Base-by-base conservation (phyloP, 2,797 vertebrate species). In the Taeniopygia guttata region DNA sequence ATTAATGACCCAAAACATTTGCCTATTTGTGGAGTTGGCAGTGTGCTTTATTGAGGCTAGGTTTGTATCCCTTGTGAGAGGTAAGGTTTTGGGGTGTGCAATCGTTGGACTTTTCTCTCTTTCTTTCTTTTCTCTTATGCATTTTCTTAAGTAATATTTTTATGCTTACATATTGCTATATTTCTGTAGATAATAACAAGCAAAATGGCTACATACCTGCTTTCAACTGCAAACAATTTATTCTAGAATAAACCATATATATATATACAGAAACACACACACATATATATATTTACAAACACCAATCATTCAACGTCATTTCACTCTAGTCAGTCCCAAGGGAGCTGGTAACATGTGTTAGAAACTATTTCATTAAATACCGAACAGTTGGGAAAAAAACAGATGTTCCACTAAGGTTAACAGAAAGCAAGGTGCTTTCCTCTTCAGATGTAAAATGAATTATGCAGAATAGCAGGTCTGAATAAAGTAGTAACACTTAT, bases 301-400 rank as follows among this genome's bases (percentile, higher is more conserved):
- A 26, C 10, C 8, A 29, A 13, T 36, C 27, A 32, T 43, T 51
- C 52, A 43, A 10, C 0, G 0, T 32, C 38, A 45, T 51, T 75
- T 59, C 38, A 59, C 18, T 45, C 45, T 23, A 67, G 40, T 45
- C 27, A 75, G n/a, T 10, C 43, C 22, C 72, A 59, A 59, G 38
- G n/a, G 62, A 60, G 19, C 40, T n/a, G n/a, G 19, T 34, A 46
- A 40, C 23, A 68, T 29, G 51, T n/a, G 29, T 25, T 60, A 40
- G 40, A 8, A 60, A n/a, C 9, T 25, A 45, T 59, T 84, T 51
- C 18, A 59, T 67, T 75, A 67, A 43, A 59, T 19, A 34, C 5
- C 3, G 32, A 32, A 23, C 29, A 46, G 7, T 6, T 66, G 42
- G 63, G 3, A 66, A 83, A 83, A 79, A 84, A 52, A 2, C 46